Evolutionary conservation across 2,888 invertebrate genomes (phyloP), one percentile per base, ranked within the genome.

Genomic region (Nemotelus nigrinus): DNA sequence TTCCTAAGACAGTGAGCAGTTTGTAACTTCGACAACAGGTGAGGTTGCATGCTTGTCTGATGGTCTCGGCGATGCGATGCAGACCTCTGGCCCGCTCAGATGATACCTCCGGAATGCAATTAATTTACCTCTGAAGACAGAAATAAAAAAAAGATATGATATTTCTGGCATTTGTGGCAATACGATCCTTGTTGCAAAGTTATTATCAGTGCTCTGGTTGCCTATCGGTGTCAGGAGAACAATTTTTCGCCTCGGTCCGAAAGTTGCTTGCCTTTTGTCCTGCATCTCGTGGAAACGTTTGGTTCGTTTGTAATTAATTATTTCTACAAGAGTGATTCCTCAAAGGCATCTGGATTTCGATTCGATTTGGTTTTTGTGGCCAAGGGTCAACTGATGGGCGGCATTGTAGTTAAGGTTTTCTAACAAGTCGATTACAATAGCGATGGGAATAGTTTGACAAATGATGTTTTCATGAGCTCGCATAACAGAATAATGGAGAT

Each of bases 401-500:
- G 74, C 74, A 55, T 70, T 25, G 55, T 70, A 47, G 53, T 70
- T 55, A 70, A 55, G 74, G 39, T 10, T 53, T 41, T 74, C 74
- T 72, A 60, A 74, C 50, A 74, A 74, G 74, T 60, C 41, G 74
- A 60, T 63, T 47, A 74, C 74, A 74, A 74, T 74, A 50, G 74
- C 25, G 10, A 41, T 8, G 60, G 48, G 48, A 48, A 53, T 60
- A 2, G 44, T 63, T 74, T 74, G 74, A 74, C 74, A 74, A 74
- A 74, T 74, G 74, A 74, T 74, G 74, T 74, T 74, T 74, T 74
- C 74, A 74, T 74, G 74, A 74, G 63, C 74, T 74, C 63, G 74
- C 74, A 74, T 63, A 48, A 68, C 25, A 41, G 8, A 50, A 50
- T 50, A 65, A 65, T 65, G 41, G 4, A 39, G 41, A 39, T 8